Base-by-base conservation (phyloP, 2,888 invertebrate genomes). In the Dichetophora obliterata region DNA sequence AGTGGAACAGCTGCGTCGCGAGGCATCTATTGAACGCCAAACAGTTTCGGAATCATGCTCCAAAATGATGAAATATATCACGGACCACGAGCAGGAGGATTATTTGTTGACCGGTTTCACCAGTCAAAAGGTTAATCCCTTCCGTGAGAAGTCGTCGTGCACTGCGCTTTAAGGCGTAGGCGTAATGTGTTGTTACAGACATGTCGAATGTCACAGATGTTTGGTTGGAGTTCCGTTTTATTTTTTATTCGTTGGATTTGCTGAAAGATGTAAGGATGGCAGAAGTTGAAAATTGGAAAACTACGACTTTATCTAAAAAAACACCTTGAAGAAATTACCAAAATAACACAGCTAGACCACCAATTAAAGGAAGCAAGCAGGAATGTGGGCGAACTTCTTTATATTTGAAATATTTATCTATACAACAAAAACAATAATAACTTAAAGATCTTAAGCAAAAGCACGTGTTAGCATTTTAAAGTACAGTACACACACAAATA, bases 101-200 rank as follows among this genome's bases (percentile, higher is more conserved):
- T 97, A 95, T 87, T 92, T 98, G 66, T 92, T 98, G 83, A 95
- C 97, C 82, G 98, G 98, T 50, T 98, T 98, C 90, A 95, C 96
- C 82, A 96, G 96, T 83, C 98, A 98, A 89, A 96, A 97, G 89
- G 96, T 97, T 22, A 98, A 98, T 90, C 98, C 98, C 54, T 98
- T 97, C 92, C 94, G 97, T 84, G 97, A 98, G 90, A 98, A 97
- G 91, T 96, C 95, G 86, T 95, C 95, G 79, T 97, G 97, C 91
- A 93, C 92, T 83, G 91, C 97, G 83, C 92, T 97, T 79, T 97
- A 95, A 93, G 84, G 77, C 34, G 79, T 19, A 19, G 66, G 37
- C 65, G 31, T 63, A 27, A 34, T 27, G 59, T 27, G 31, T 11
- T 43, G 43, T 43, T 43, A 43, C 43, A 14, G 43, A 43, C 43